Conservation (phyloP, 2,888 invertebrate species). For the Cheilosia vernalis region DNA sequence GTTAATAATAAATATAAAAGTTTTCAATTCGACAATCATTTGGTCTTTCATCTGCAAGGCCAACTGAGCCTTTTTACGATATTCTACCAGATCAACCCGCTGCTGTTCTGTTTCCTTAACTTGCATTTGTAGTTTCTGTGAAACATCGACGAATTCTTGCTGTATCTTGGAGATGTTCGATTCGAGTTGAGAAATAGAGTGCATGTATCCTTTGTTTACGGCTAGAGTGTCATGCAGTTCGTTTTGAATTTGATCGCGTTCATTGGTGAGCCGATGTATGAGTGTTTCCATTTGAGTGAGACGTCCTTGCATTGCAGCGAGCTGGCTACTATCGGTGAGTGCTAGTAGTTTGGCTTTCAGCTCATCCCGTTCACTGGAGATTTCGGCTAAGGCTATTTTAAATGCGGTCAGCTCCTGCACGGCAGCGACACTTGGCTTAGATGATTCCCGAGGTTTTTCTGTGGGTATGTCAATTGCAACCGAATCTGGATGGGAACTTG, state of each 20-base stretch:
- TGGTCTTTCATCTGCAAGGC: constrained; percentile 91
- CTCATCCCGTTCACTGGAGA: constrained; percentile 80
- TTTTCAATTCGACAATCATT: constrained; percentile 86
- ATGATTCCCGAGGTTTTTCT: constrained; percentile 10
- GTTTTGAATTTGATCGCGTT: constrained; percentile 78
- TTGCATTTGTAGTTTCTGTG: constrained; percentile 84
- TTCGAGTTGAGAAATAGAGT: constrained; percentile 82
- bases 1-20: no score
- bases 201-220: constrained; percentile 79
- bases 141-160: constrained; percentile 83
- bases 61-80: constrained; percentile 90
- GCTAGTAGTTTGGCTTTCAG: constrained; percentile 77
- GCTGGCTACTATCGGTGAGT: constrained; percentile 79
- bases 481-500: constrained; percentile 72
- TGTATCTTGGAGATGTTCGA: constrained; percentile 83
- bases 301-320: constrained; percentile 77
- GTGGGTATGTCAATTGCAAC: constrained; percentile 70
- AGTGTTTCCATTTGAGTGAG: constrained; percentile 78
- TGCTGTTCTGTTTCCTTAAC: constrained; percentile 83
- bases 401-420: constrained; percentile 79
- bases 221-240: constrained; percentile 77
- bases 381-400: constrained; percentile 80
- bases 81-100: constrained; percentile 88
- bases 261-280: constrained; percentile 76
- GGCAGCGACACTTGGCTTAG: background rate